Evolutionary conservation across 2,113 vertebrate species (phyloP).

Genomic region (Tragelaphus scriptus): DNA sequence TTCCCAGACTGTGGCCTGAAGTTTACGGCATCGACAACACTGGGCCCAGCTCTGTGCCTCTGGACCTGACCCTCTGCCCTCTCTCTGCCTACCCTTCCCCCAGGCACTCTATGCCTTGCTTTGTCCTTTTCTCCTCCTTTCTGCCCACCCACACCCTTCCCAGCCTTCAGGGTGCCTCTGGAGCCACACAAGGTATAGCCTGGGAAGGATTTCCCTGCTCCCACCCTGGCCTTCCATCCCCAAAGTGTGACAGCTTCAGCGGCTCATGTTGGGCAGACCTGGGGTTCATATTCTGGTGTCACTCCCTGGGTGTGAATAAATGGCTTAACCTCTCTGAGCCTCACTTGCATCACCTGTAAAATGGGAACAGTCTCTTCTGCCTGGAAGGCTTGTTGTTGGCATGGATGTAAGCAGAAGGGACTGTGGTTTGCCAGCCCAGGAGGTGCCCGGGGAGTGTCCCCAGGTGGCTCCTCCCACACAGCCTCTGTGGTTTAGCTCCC

Average conservation of each 20-base stretch:
- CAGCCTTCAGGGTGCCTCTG: not conserved
- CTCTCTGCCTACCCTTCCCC: no score
- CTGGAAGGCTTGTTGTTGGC: not conserved
- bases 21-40: fast-evolving
- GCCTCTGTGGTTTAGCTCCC: not conserved
- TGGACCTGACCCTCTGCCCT: not conserved
- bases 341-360: not conserved
- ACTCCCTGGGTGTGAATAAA: not conserved
- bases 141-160: not conserved
- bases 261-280: not conserved
- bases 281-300: not conserved
- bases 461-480: not conserved
- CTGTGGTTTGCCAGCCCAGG: no score
- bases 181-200: fast-evolving
- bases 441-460: not conserved
- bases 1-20: not conserved
- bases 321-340: not conserved
- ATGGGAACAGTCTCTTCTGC: not conserved
- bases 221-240: not conserved
- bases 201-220: not conserved
- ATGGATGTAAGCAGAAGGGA: not conserved
- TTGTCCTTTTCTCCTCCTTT: not conserved
- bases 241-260: not conserved
- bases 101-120: not conserved
- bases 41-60: not conserved